phyloP scores from a whole-genome alignment of 2,888 invertebrate species.

The Heliothis peltigera region DNA sequence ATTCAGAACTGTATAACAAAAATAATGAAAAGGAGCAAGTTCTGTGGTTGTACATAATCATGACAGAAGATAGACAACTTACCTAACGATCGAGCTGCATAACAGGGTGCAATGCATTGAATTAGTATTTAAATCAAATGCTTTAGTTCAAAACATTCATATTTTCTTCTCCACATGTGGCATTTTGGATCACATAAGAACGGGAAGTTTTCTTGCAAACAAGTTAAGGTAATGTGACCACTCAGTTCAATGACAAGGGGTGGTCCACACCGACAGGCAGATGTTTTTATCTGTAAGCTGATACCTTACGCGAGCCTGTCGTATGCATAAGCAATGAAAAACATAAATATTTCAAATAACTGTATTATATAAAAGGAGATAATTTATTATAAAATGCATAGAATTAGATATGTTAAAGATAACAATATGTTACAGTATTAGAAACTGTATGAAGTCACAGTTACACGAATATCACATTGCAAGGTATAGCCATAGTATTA shows the following conservation, averaged over 20 bases:
- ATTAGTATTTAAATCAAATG: too few relatives aligned
- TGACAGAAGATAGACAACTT: too few relatives aligned
- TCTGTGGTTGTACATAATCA: too few relatives aligned
- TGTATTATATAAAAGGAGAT: constrained; percentile 70
- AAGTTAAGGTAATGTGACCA: constrained; percentile 5
- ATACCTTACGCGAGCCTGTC: constrained; percentile 12
- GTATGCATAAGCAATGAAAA: constrained; percentile 37
- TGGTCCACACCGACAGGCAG: constrained; percentile 4
- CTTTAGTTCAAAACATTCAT: too few relatives aligned
- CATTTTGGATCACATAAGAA: not conserved
- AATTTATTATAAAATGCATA: constrained; percentile 72
- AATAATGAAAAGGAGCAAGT: too few relatives aligned
- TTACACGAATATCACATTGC: constrained; percentile 77
- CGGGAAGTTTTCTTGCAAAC: not conserved
- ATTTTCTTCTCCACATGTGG: too few relatives aligned
- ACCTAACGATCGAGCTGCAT: too few relatives aligned
- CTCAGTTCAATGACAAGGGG: not conserved
- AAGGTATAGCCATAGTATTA: constrained; percentile 55
- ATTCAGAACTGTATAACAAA: too few relatives aligned
- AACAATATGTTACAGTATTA: constrained; percentile 70
- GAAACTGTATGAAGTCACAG: constrained; percentile 65
- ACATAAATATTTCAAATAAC: constrained; percentile 63
- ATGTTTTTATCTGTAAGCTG: constrained; percentile 20
- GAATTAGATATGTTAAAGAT: constrained; percentile 76
- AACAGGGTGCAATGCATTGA: too few relatives aligned